Base-by-base conservation (phyloP, 1,140 invertebrate species). In the Drosophila burlai region DNA sequence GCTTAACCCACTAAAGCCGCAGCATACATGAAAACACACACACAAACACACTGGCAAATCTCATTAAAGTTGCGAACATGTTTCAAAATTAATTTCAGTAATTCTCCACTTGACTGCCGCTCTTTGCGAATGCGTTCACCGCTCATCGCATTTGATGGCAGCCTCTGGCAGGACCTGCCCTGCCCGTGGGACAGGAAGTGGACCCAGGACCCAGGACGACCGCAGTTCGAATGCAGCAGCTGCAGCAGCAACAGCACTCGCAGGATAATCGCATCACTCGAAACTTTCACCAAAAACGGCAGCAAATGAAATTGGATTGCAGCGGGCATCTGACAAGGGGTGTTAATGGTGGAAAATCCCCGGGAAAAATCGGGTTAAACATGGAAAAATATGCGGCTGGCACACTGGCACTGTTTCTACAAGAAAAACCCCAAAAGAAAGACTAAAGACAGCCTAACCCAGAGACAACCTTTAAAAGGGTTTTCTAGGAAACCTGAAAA, bases 21-120 rank as follows among this genome's bases (percentile, higher is more conserved):
- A 87, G 57, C 67, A 85, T 75, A 86, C 65, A 82, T 40, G 65
- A 47, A 26, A 64, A 59, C 46, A 29, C 57, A 47, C 31, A 52
- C 42, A 72, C 52, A 36, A 40, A 59, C 26, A 55, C 42, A 72
- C 77, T 62, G 63, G 65, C 66, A 89, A 87, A 89, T 87, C 84
- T 89, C 84, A 87, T 87, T 87, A 87, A 89, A 87, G 83, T 87
- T 83, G 66, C 76, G 60, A 89, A 78, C 83, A 89, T 84, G 84
- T 87, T 87, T 87, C 84, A 83, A 87, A 83, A 87, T 87, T 80
- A 89, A 89, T 87, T 87, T 87, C 84, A 81, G 81, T 83, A 87
- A 85, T 85, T 82, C 83, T 78, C 42, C 64, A 86, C 83, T 85
- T 75, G 83, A 86, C 73, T 76, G 73, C 40, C 52, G 67, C 64